Conservation (phyloP, 2,888 invertebrate species). For the Pyrgus malvae region DNA sequence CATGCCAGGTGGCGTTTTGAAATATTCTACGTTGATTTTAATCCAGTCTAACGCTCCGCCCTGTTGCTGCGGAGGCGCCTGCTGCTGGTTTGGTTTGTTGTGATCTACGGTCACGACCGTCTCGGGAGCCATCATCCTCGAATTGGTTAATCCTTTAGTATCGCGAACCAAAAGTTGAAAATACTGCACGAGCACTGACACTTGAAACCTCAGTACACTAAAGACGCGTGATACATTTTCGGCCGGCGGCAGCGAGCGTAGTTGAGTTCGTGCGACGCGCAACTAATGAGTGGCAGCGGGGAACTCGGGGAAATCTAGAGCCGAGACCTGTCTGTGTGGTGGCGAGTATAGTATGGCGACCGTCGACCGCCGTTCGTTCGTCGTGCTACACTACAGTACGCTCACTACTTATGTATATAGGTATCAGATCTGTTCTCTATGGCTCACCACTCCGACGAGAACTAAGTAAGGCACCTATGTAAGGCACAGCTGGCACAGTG, state of each 20-base stretch:
- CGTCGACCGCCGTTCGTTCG: constrained; percentile 35
- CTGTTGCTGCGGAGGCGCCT: constrained; percentile 74
- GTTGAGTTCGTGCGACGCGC: constrained; percentile 62
- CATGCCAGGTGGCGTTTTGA: constrained; percentile 90
- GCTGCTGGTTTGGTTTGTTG: constrained; percentile 76
- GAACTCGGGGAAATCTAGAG: constrained; percentile 40
- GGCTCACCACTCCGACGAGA: too few relatives aligned
- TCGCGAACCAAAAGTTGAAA: constrained; percentile 36
- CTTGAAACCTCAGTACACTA: constrained; percentile 62
- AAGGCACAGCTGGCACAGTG: too few relatives aligned
- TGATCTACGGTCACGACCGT: constrained; percentile 91
- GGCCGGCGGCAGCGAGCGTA: constrained; percentile 57
- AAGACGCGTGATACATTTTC: constrained; percentile 65
- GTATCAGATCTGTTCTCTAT: too few relatives aligned
- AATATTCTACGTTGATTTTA: constrained; percentile 89
- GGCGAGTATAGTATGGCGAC: constrained; percentile 15
- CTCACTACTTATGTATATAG: too few relatives aligned
- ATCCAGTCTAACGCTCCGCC: constrained; percentile 84
- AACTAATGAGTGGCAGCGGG: constrained; percentile 54
- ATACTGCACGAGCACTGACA: constrained; percentile 64
- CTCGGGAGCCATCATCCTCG: constrained; percentile 89
- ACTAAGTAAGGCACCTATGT: too few relatives aligned
- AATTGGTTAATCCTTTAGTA: constrained; percentile 37
- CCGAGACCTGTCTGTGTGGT: constrained; percentile 27
- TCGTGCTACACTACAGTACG: constrained; percentile 31